Conservation (phyloP, 92 coral and sea anemone species). For the Bergia sp. region DNA sequence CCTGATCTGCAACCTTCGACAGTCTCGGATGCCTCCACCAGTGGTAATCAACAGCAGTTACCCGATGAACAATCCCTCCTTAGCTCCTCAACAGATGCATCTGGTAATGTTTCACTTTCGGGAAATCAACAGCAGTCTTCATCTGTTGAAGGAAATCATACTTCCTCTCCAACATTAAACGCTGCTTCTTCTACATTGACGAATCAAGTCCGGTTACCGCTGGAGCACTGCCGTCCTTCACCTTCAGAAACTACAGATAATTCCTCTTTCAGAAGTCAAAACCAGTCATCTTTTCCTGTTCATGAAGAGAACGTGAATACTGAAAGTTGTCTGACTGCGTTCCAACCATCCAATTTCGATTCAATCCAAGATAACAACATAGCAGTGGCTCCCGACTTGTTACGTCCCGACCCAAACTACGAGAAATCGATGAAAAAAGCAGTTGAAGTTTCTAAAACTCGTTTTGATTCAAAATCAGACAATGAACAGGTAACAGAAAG, state of each 20-base stretch:
- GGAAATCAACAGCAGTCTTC: background rate
- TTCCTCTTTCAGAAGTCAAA: background rate
- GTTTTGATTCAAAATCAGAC: background rate
- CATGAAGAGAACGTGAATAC: background rate
- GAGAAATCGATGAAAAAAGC: background rate
- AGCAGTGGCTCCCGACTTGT: background rate
- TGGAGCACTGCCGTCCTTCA: background rate
- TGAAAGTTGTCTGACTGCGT: background rate
- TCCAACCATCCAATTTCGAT: background rate
- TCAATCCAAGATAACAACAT: background rate
- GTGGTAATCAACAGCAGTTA: background rate
- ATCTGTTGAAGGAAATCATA: background rate
- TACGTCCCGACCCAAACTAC: background rate
- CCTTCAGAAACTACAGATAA: too few relatives aligned
- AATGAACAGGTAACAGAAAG: background rate
- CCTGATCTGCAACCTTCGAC: conserved; percentile 5
- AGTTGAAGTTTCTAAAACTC: background rate
- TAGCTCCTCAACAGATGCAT: background rate
- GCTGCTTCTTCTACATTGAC: background rate
- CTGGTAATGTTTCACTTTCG: background rate
- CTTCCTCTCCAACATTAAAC: background rate
- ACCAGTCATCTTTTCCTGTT: background rate
- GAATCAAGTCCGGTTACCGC: background rate
- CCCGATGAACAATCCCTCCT: background rate
- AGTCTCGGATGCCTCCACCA: background rate